These are phyloP conservation scores for Anadara kagoshimensis DNA, from an alignment of 1,140 invertebrate genomes.

Conservation along the genomic window DNA sequence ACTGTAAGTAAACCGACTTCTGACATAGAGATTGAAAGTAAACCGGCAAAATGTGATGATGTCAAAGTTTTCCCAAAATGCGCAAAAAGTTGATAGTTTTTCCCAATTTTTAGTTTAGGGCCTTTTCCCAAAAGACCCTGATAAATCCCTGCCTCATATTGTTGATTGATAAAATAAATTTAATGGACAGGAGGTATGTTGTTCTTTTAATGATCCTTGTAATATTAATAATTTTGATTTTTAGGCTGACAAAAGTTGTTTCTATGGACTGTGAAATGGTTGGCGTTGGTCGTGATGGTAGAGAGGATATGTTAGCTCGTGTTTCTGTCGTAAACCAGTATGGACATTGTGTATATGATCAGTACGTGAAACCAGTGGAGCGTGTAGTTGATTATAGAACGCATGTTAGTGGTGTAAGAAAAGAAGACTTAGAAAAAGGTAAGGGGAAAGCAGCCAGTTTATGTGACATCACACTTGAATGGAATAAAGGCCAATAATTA, in stretches of 20 bases:
- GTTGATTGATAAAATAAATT: too few species aligned
- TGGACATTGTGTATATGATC: constrained; percentile 92
- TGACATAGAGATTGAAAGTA: too few species aligned
- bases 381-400: constrained; percentile 90
- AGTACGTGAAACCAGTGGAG: constrained; percentile 89
- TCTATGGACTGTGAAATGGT: constrained; percentile 99
- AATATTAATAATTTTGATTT: constrained; percentile 21
- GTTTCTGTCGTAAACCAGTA: constrained; percentile 93
- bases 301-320: constrained; percentile 88
- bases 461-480: neutral
- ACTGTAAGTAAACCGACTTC: too few species aligned
- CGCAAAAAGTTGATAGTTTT: too few species aligned
- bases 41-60: too few species aligned
- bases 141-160: too few species aligned
- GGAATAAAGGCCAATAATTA: too few species aligned
- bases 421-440: constrained; percentile 81
- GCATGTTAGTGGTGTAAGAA: constrained; percentile 89
- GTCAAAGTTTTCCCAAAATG: too few species aligned
- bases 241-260: constrained; percentile 78
- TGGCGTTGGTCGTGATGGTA: constrained; percentile 84
- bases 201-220: neutral
- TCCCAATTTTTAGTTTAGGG: too few species aligned
- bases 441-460: too few species aligned
- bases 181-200: too few species aligned
- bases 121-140: too few species aligned